A percentile compares a stretch with the other conserved stretches of the same genome.
Conservation (phyloP, 2,888 invertebrate species). For the Scelioninae gen. 2 region DNA sequence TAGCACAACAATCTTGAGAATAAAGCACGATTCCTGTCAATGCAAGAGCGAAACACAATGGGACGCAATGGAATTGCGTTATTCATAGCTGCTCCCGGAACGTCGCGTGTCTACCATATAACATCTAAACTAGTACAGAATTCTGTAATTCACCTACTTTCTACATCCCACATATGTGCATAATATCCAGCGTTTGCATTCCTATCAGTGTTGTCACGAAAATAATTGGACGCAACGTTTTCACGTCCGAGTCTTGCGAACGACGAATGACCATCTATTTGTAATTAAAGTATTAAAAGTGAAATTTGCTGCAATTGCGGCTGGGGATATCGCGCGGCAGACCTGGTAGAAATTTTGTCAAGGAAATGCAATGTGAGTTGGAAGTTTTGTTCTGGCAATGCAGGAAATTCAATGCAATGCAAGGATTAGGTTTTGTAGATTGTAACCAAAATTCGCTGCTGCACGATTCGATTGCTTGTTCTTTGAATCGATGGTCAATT, state of each 20-base stretch:
- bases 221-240: slow-evolving; percentile 32
- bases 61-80: slow-evolving; percentile 32
- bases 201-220: slow-evolving; percentile 38
- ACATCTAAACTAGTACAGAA: slow-evolving; percentile 41
- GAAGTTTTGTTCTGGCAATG: too few relatives aligned
- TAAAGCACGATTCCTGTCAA: slow-evolving; percentile 31
- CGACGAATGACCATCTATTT: not conserved
- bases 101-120: slow-evolving; percentile 41
- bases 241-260: not conserved
- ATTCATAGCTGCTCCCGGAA: slow-evolving; percentile 37
- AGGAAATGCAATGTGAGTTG: too few relatives aligned
- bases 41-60: slow-evolving; percentile 24
- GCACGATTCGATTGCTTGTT: too few relatives aligned
- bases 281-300: not conserved
- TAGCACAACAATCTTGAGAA: slow-evolving; percentile 22
- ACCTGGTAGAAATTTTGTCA: too few relatives aligned
- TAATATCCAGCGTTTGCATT: slow-evolving; percentile 26
- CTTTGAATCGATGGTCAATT: too few relatives aligned
- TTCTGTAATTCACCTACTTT: slow-evolving; percentile 50
- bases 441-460: too few relatives aligned
- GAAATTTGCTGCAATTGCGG: too few relatives aligned
- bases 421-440: too few relatives aligned
- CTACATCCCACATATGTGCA: slow-evolving; percentile 19
- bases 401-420: too few relatives aligned
- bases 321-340: too few relatives aligned